phyloP scores from a whole-genome alignment of 2,888 invertebrate species.

The Caenorhabditis sp. region DNA sequence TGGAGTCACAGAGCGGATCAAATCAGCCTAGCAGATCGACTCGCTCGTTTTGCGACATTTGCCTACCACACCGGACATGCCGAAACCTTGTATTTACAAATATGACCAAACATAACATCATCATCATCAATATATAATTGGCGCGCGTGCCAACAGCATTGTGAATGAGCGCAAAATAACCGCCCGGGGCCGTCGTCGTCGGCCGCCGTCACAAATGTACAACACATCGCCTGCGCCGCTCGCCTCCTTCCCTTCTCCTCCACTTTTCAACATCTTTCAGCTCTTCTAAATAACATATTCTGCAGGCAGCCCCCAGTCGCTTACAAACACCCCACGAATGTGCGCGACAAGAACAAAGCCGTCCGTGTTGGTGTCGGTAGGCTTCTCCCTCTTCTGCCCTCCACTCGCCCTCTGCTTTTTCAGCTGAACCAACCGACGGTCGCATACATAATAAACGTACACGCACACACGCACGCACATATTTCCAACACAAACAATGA shows the following conservation, averaged over 20 bases:
- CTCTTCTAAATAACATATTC: slow-evolving; percentile 55
- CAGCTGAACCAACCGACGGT: slow-evolving; percentile 4
- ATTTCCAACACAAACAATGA: slow-evolving; percentile 7
- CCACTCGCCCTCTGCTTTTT: not conserved
- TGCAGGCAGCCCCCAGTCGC: slow-evolving; percentile 8
- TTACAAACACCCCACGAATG: slow-evolving; percentile 15
- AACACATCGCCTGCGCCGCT: slow-evolving; percentile 44
- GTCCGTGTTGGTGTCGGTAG: no score
- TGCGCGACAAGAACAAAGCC: slow-evolving; percentile 20
- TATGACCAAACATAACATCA: slow-evolving; percentile 48
- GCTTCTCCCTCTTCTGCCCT: not conserved
- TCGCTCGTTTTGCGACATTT: not conserved
- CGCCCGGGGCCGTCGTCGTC: slow-evolving; percentile 34
- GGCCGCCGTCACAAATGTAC: slow-evolving; percentile 50
- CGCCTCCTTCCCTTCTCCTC: slow-evolving; percentile 30
- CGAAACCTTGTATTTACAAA: slow-evolving; percentile 37
- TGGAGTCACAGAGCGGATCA: slow-evolving; percentile 7
- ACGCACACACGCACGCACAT: not conserved
- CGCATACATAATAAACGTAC: not conserved
- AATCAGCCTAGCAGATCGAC: not conserved
- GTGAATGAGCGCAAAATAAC: slow-evolving; percentile 51
- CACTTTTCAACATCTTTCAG: slow-evolving; percentile 55
- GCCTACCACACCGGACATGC: not conserved
- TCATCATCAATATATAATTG: slow-evolving; percentile 61
- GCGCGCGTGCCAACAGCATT: slow-evolving; percentile 48